phyloP scores from a whole-genome alignment of 2,113 vertebrate genomes.

The Pimephales promelas region DNA sequence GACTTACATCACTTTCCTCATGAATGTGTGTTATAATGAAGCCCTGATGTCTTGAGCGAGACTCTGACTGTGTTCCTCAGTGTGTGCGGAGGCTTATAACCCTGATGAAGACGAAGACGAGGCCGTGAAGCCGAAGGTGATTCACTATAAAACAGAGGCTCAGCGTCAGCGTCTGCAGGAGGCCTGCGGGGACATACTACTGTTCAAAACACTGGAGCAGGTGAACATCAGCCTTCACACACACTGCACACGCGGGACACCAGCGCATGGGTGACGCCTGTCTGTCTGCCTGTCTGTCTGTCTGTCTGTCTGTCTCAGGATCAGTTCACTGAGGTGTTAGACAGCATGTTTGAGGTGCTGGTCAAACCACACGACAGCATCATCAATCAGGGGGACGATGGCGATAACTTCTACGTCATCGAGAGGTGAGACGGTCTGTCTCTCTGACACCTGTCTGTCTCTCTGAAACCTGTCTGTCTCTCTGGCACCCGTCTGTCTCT shows the following conservation, averaged over 20 bases:
- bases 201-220: slow-evolving; percentile 95
- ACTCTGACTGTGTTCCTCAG: slow-evolving; percentile 63
- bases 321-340: slow-evolving; percentile 91
- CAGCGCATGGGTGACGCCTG: not conserved
- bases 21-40: too few species aligned
- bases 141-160: slow-evolving; percentile 91
- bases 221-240: slow-evolving; percentile 66
- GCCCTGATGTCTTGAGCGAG: too few species aligned
- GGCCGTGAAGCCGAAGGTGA: slow-evolving; percentile 83
- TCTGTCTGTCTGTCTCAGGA: slow-evolving; percentile 68
- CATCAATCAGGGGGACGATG: slow-evolving; percentile 94
- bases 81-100: slow-evolving; percentile 93
- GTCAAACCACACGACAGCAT: slow-evolving; percentile 91
- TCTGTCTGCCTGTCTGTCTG: not conserved
- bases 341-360: slow-evolving; percentile 93
- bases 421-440: slow-evolving; percentile 77
- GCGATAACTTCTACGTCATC: slow-evolving; percentile 95
- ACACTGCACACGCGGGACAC: too few species aligned
- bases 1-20: too few species aligned
- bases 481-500: too few species aligned
- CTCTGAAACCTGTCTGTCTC: too few species aligned
- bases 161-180: slow-evolving; percentile 91
- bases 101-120: slow-evolving; percentile 91
- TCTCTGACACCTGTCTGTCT: too few species aligned
- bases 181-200: slow-evolving; percentile 90